Evolutionary conservation across 2,797 vertebrate species (phyloP).

Genomic region (Danio tinwini): DNA sequence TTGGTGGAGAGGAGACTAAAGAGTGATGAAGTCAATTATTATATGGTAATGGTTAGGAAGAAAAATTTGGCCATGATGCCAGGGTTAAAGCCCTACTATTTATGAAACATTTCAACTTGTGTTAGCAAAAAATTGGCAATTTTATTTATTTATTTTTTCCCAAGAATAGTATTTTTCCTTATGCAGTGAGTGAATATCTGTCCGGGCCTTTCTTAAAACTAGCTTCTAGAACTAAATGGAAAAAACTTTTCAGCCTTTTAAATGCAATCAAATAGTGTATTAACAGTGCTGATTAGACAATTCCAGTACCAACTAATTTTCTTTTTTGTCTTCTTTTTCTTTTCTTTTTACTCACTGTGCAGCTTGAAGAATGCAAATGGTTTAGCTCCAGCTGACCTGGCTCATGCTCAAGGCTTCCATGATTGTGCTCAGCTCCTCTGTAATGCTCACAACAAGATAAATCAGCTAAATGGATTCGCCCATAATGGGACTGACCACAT

Average conservation of each 20-base stretch:
- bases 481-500: slow-evolving; percentile 71
- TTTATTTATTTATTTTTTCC: no score
- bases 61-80: no score
- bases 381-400: slow-evolving; percentile 95
- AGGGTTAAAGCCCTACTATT: no score
- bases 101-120: no score
- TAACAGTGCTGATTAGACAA: neutral
- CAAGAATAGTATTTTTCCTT: slow-evolving; percentile 43
- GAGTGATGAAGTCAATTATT: no score
- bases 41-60: no score
- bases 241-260: slow-evolving; percentile 29
- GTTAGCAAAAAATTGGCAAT: no score
- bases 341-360: slow-evolving; percentile 69
- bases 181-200: slow-evolving; percentile 57
- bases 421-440: slow-evolving; percentile 91
- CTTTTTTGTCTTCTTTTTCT: slow-evolving; percentile 22
- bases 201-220: neutral
- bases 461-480: slow-evolving; percentile 78
- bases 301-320: slow-evolving; percentile 72
- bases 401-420: slow-evolving; percentile 89
- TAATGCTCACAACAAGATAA: slow-evolving; percentile 82
- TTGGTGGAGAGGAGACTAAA: no score
- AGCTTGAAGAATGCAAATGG: slow-evolving; percentile 94
- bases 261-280: slow-evolving; percentile 27
- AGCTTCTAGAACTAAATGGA: slow-evolving; percentile 24